Evolutionary conservation across 35 echinoderm and acorn worm species (phyloP).

Genomic region (Apostichopus californicus): DNA sequence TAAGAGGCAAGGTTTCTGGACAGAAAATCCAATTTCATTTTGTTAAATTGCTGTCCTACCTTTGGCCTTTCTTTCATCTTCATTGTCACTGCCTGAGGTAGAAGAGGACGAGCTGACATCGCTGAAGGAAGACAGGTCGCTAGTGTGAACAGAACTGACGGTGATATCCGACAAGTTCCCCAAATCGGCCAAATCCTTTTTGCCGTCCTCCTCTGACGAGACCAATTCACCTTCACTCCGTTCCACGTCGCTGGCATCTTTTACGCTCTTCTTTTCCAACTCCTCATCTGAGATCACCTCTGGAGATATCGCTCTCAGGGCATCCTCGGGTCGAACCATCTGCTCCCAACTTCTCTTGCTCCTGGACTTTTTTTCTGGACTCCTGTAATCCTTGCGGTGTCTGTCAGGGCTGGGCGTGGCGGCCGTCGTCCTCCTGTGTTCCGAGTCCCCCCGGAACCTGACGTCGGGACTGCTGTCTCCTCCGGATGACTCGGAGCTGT

Average conservation of each 20-base stretch:
- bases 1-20: no score
- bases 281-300: constrained; percentile 54
- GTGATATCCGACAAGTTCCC: constrained; percentile 93
- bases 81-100: constrained; percentile 66
- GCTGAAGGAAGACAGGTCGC: constrained; percentile 95
- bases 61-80: constrained; percentile 58
- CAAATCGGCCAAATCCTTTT: constrained; percentile 66
- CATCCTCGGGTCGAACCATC: constrained; percentile 44
- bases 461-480: constrained; percentile 49
- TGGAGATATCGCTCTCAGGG: constrained; percentile 28
- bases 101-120: constrained; percentile 87
- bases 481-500: constrained; percentile 26
- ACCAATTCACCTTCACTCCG: constrained; percentile 6
- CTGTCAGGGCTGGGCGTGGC: constrained; percentile 14
- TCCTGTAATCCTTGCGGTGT: constrained; percentile 23
- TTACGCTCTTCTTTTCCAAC: constrained; percentile 22
- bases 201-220: constrained; percentile 12
- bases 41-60: not conserved
- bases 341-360: not conserved
- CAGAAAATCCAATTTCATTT: no score
- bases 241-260: constrained; percentile 56
- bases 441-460: not conserved
- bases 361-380: constrained; percentile 19
- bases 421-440: not conserved
- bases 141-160: constrained; percentile 98